Evolutionary conservation across 2,113 vertebrate species (phyloP), one percentile per base, ranked within the genome.

Genomic region (Dromas ardeola): DNA sequence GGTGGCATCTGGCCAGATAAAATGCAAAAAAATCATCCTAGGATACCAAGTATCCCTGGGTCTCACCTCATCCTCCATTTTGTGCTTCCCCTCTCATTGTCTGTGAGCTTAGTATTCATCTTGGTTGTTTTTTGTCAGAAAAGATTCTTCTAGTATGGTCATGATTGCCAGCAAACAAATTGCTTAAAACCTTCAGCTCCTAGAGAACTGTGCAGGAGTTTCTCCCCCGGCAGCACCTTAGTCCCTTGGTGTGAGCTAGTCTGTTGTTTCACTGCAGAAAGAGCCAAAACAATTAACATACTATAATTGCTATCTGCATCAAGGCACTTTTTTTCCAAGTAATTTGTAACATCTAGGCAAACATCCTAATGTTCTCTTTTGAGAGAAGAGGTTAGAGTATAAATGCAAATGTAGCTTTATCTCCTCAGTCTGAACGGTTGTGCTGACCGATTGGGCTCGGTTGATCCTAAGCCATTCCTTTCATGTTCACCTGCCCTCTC

Each of bases 181-280:
- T 12, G 8, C 56, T 53, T 34, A 11, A 81, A 70, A 40, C n/a
- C n/a, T 40, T 47, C 52, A n/a, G n/a, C 40, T 65, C 65, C 0
- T 1, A 7, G 10, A 80, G 40, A 52, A 3, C 23, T 0, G 0
- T 20, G 52, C 4, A 22, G 78, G 40, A 42, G 18, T 38, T 71
- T 55, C 58, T 81, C 7, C 15, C 8, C 15, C 27, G 45, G 47
- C 77, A 91, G 77, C 52, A 18, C 55, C 13, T 13, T 22, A 30
- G 36, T 81, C 61, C 49, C 52, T 25, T 6, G 15, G 27, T 43
- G 36, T 38, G 50, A 86, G 47, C 50, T n/a, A 22, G 14, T 15
- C 36, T 45, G 94, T 74, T 47, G 40, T 59, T 66, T 59, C 38
- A 8, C 38, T 67, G 20, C 49, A 76, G n/a, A 62, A 66, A 36